A percentile compares a stretch with the other conserved stretches of the same genome.
Evolutionary conservation across 2,797 vertebrate genomes (phyloP).

Genomic region (Takifugu ocellatus): DNA sequence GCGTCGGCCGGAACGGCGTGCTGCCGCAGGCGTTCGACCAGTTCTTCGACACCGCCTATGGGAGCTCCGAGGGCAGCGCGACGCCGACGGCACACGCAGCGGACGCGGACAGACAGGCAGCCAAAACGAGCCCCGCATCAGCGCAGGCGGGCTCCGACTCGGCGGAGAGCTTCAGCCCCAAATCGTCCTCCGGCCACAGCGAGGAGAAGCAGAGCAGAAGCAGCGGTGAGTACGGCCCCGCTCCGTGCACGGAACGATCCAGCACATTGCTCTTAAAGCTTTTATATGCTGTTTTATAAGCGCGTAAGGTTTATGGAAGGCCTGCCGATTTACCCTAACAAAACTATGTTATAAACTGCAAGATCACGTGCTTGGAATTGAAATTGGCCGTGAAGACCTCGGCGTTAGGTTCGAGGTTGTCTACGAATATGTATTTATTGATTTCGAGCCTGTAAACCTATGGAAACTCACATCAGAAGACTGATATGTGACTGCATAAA

Average conservation of each 20-base stretch:
- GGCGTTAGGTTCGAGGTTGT: slow-evolving; percentile 65
- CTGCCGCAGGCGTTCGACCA: slow-evolving; percentile 97
- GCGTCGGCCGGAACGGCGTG: slow-evolving; percentile 93
- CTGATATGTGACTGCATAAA: no score
- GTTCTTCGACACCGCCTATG: slow-evolving; percentile 97
- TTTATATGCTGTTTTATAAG: slow-evolving; percentile 99
- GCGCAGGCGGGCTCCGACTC: slow-evolving; percentile 79
- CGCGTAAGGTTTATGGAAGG: slow-evolving; percentile 98
- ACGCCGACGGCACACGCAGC: slow-evolving; percentile 78
- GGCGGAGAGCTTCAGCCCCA: slow-evolving; percentile 88
- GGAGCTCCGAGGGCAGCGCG: slow-evolving; percentile 74
- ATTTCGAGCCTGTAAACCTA: no score
- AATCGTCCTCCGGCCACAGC: slow-evolving; percentile 93
- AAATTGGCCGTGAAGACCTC: slow-evolving; percentile 98
- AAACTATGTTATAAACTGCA: slow-evolving; percentile 97
- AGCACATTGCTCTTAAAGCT: slow-evolving; percentile 91
- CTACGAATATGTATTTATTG: no score
- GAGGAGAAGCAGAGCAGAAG: slow-evolving; percentile 88
- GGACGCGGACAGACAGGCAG: slow-evolving; percentile 78
- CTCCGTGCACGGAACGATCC: slow-evolving; percentile 75
- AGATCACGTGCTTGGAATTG: slow-evolving; percentile 97
- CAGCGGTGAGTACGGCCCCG: slow-evolving; percentile 84
- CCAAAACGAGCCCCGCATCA: slow-evolving; percentile 73
- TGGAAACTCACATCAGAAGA: background rate
- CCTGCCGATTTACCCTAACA: slow-evolving; percentile 96